Evolutionary conservation across 2,113 vertebrate species (phyloP), one percentile per base, ranked within the genome.

Genomic region (Pachycephala philippinensis): DNA sequence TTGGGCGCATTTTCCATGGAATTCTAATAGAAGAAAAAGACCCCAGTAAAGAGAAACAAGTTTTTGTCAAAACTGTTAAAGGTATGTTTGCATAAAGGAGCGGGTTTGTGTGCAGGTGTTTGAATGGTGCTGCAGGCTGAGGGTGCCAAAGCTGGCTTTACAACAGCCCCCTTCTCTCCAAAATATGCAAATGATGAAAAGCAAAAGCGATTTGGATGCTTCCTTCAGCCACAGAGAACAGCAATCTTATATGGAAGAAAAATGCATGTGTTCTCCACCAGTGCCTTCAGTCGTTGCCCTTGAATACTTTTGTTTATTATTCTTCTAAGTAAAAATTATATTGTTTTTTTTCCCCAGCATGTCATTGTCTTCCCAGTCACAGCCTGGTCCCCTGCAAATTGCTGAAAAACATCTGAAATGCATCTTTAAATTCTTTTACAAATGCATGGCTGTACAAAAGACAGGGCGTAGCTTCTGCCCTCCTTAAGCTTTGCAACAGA

Each of bases 41-140:
- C 96, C 99, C 99, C 80, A 99, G 93, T 88, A 99, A 99, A 97
- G 99, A 99, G 94, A 99, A 99, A 79, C 98, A 98, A 91, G 98
- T 99, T 84, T 99, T 99, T 98, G 99, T 99, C 93, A 99, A 99
- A 98, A 99, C 99, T 31, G 99, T 99, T 80, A 99, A 99, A 99
- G 99, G 99, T 99, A 98, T 8, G 97, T 30, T 50, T 66, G 57
- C 24, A 33, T 33, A 10, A 85, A 74, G 24, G 66, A 33, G 44
- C 0, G 9, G 7, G 30, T n/a, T 74, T 68, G 9, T 60, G 31
- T 50, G 50, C 26, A 12, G 27, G 27, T 74, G 54, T 26, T 53
- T 37, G 56, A 27, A 8, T 11, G 47, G 19, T 81, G 53, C 33
- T 82, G 37, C 6, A 1, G 42, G 47, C 59, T 45, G 75, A 63